Percentiles rank a stretch among this genome's conserved stretches.
Conservation (phyloP, 1,140 invertebrate genomes). For the Listronotus oregonensis region DNA sequence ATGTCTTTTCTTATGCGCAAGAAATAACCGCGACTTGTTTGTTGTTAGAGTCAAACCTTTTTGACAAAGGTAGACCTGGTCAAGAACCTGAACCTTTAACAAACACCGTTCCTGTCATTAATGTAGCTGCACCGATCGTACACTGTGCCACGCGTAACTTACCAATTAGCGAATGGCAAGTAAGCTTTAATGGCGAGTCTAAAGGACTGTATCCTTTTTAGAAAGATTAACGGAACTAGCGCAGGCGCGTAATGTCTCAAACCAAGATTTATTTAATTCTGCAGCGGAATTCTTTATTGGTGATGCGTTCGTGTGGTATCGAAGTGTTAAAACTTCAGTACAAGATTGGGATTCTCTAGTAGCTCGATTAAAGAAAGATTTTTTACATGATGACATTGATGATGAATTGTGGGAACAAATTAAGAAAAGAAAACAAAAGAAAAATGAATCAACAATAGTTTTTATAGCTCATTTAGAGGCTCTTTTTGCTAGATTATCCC, state of each 20-base stretch:
- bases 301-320: conserved; percentile 49
- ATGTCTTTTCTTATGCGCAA: too few relatives aligned
- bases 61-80: too few relatives aligned
- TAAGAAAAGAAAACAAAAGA: conserved; percentile 45
- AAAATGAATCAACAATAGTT: conserved; percentile 43
- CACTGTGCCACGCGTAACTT: too few relatives aligned
- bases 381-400: conserved; percentile 45
- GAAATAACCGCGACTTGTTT: too few relatives aligned
- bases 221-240: conserved; percentile 21
- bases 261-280: conserved; percentile 18
- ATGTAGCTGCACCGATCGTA: too few relatives aligned
- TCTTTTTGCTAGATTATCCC: conserved; percentile 41
- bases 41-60: too few relatives aligned
- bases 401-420: conserved; percentile 47
- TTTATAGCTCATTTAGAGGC: conserved; percentile 47
- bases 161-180: too few relatives aligned
- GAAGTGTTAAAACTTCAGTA: conserved; percentile 34
- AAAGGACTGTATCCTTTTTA: conserved; percentile 19
- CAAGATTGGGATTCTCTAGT: conserved; percentile 41
- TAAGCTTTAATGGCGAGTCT: conserved; percentile 13
- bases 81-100: too few relatives aligned
- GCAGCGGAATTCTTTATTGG: conserved; percentile 45
- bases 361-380: conserved; percentile 39
- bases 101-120: too few relatives aligned
- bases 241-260: conserved; percentile 2